Evolutionary conservation across 2,797 vertebrate species (phyloP).

Genomic region (Lycodopsis pacificus): DNA sequence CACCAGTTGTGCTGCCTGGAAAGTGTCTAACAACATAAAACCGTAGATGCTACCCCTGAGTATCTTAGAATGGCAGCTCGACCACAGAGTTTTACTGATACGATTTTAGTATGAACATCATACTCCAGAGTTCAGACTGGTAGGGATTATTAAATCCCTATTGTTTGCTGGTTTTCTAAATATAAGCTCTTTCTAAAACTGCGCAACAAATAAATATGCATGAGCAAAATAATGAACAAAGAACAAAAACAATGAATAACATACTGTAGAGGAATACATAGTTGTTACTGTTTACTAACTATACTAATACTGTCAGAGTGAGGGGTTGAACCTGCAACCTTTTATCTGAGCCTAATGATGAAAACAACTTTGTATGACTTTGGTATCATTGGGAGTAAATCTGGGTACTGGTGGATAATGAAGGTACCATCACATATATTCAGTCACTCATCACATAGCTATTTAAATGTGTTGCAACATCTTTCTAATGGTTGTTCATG

Average conservation of each 20-base stretch:
- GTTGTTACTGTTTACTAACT: neutral
- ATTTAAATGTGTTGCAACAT: neutral
- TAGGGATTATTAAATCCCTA: slow-evolving; percentile 16
- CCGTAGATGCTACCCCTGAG: neutral
- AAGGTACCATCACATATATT: neutral
- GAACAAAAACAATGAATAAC: slow-evolving; percentile 3
- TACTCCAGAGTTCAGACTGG: slow-evolving; percentile 1
- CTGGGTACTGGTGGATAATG: neutral
- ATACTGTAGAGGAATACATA: neutral
- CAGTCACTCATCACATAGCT: neutral
- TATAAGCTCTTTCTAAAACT: slow-evolving; percentile 28
- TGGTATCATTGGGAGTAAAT: neutral
- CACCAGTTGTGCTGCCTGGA: neutral
- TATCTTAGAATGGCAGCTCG: neutral
- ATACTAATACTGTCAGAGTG: neutral
- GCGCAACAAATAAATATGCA: slow-evolving; percentile 29
- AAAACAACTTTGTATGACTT: neutral
- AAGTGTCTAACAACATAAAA: neutral
- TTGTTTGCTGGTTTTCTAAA: slow-evolving; percentile 33
- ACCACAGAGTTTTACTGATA: neutral
- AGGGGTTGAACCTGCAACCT: neutral
- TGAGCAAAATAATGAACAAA: slow-evolving; percentile 4
- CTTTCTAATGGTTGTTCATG: neutral
- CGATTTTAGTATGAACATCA: neutral
- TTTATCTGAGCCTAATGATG: neutral